Percentiles rank a stretch among this genome's conserved stretches.
Conservation (phyloP, 2,888 invertebrate species). For the Dusona sp. region DNA sequence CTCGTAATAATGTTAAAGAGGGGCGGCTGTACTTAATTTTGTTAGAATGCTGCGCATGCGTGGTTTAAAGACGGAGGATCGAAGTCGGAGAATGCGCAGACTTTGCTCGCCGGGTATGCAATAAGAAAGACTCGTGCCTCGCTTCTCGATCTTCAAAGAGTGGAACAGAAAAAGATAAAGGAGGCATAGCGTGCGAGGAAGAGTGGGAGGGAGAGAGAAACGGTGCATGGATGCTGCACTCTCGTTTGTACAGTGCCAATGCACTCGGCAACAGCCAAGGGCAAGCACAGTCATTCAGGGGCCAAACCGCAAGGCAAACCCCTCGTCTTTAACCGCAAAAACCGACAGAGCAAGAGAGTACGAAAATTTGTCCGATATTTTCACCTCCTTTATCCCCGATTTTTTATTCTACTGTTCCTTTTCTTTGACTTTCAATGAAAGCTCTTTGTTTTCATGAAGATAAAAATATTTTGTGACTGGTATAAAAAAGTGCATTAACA, state of each 20-base stretch:
- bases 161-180: not conserved
- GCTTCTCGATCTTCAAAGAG: conserved; percentile 16
- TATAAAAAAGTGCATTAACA: not conserved
- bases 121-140: conserved; percentile 71
- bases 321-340: conserved; percentile 26
- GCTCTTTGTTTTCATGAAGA: not conserved
- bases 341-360: not conserved
- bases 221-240: conserved; percentile 72
- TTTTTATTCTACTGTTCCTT: not conserved
- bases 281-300: conserved; percentile 65
- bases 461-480: not conserved
- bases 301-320: conserved; percentile 57
- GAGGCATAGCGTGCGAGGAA: conserved; percentile 45
- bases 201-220: not conserved
- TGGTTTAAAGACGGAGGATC: not conserved
- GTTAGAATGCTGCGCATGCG: conserved; percentile 33
- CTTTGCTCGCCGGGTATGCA: conserved; percentile 73
- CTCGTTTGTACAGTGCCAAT: conserved; percentile 74
- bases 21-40: conserved; percentile 28
- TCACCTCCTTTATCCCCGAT: not conserved
- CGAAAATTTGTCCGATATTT: conserved; percentile 13
- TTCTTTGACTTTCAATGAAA: not conserved
- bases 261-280: conserved; percentile 82
- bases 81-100: conserved; percentile 21
- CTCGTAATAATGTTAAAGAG: conserved; percentile 16